Conservation (phyloP, 2,888 invertebrate genomes). For the Parasteatoda lunata region DNA sequence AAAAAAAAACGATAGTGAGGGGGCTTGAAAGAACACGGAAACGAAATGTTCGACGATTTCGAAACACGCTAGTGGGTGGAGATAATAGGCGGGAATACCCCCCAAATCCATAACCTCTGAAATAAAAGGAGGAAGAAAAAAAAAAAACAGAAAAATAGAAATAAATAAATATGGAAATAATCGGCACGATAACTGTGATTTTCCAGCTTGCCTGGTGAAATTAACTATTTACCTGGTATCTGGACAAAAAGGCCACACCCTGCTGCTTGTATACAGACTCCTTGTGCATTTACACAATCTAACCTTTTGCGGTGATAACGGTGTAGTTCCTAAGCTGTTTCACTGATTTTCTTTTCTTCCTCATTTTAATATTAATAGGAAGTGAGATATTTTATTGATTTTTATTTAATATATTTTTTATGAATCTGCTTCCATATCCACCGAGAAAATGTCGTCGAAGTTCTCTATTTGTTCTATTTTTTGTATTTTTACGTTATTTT, state of each 20-base stretch:
- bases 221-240: conserved; percentile 62
- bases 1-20: too few species aligned
- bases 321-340: not conserved
- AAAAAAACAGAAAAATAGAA: not conserved
- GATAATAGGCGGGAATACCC: not conserved
- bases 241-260: conserved; percentile 51
- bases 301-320: not conserved
- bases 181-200: conserved; percentile 57
- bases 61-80: conserved; percentile 16
- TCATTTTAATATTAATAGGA: too few species aligned
- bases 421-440: too few species aligned
- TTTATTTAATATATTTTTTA: too few species aligned
- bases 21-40: not conserved
- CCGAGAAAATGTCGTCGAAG: too few species aligned
- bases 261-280: conserved; percentile 52
- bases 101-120: not conserved
- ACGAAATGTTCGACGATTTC: conserved; percentile 1
- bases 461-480: too few species aligned
- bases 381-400: too few species aligned
- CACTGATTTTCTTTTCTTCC: too few species aligned
- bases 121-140: conserved; percentile 8
- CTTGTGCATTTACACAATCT: conserved; percentile 19
- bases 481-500: too few species aligned
- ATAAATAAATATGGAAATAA: conserved; percentile 49
- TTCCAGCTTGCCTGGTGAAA: conserved; percentile 36